Evolutionary conservation across 2,888 invertebrate species (phyloP).

Genomic region (Pimpla rufipes): DNA sequence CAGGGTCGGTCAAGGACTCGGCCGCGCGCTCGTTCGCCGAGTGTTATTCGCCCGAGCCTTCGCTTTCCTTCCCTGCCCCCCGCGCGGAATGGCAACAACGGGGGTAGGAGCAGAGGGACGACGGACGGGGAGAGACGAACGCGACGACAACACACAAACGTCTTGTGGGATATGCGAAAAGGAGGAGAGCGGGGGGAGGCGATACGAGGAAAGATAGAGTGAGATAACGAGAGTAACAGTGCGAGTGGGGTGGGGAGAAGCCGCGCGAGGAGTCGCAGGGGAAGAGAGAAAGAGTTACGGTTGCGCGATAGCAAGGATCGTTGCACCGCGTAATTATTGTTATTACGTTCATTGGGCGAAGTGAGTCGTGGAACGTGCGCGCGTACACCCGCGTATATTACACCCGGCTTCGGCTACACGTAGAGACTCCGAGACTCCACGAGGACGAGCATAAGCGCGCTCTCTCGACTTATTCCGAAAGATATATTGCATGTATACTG

Average conservation of each 20-base stretch:
- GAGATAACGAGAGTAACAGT: conserved; percentile 65
- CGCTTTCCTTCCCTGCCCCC: neutral
- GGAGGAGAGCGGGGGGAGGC: conserved; percentile 10
- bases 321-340: conserved; percentile 70
- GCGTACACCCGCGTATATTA: conserved; percentile 47
- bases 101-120: neutral
- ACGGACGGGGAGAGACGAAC: conserved; percentile 23
- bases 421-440: neutral
- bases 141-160: conserved; percentile 38
- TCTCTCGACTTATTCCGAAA: neutral
- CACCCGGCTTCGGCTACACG: too few species aligned
- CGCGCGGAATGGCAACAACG: conserved; percentile 39
- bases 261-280: neutral
- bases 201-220: conserved; percentile 36
- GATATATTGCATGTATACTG: conserved; percentile 14
- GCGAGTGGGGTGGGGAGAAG: conserved; percentile 10
- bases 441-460: conserved; percentile 22
- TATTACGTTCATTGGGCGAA: conserved; percentile 69
- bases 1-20: conserved; percentile 85
- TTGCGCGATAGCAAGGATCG: conserved; percentile 68
- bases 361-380: conserved; percentile 66
- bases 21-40: conserved; percentile 45
- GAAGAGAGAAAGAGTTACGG: conserved; percentile 56
- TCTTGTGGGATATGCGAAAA: conserved; percentile 20
- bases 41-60: conserved; percentile 60